Conservation (phyloP, 1,140 invertebrate species). For the Panagrolaimus sp. region DNA sequence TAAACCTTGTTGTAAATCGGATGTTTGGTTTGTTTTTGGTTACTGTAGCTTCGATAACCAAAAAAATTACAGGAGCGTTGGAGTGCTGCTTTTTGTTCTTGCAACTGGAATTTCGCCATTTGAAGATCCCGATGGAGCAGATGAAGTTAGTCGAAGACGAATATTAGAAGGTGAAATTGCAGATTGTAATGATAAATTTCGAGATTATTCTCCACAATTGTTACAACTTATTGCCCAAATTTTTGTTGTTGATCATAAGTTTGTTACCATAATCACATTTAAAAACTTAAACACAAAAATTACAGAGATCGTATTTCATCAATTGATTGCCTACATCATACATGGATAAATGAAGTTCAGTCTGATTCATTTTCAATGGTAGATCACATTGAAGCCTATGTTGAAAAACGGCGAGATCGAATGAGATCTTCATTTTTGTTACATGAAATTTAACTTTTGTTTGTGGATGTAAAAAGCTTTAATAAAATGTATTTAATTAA, state of each 20-base stretch:
- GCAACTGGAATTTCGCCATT: not conserved
- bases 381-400: constrained; percentile 7
- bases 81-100: constrained; percentile 4
- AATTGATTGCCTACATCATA: not conserved
- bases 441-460: not conserved
- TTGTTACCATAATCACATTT: not conserved
- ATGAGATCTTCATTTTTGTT: constrained; percentile 9
- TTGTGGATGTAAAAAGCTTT: too few relatives aligned
- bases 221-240: not conserved
- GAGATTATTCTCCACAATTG: not conserved
- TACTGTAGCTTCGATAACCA: too few relatives aligned
- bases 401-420: not conserved
- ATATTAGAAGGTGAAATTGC: constrained; percentile 8
- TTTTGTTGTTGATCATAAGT: constrained; percentile 11
- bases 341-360: not conserved
- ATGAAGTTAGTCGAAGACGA: not conserved
- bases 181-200: not conserved
- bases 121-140: constrained; percentile 3
- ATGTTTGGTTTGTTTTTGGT: not conserved
- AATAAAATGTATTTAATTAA: too few relatives aligned
- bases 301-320: not conserved
- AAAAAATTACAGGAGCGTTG: not conserved
- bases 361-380: not conserved
- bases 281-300: not conserved
- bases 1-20: not conserved